These are phyloP conservation scores for Eublepharis macularius DNA, from an alignment of 2,113 vertebrate genomes.

Conservation along the genomic window DNA sequence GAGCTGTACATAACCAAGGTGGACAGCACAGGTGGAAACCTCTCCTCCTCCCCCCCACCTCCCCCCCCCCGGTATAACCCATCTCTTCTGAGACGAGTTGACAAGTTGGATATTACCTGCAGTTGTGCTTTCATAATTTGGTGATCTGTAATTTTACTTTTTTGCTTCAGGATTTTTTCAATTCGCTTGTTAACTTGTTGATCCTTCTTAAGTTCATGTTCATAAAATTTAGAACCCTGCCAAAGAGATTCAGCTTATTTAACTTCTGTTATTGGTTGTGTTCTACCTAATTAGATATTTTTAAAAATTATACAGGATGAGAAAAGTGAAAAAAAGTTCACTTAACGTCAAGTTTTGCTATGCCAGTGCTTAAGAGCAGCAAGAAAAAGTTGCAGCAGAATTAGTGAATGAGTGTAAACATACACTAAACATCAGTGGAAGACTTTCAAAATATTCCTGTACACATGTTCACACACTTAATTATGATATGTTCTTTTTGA, in stretches of 20 bases:
- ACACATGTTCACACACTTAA: background rate
- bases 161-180: constrained; percentile 91
- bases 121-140: constrained; percentile 86
- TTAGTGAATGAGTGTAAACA: background rate
- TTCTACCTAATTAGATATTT: background rate
- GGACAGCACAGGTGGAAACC: background rate
- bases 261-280: background rate
- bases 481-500: background rate
- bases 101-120: constrained; percentile 77
- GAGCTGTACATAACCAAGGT: background rate
- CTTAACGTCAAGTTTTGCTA: background rate
- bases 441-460: background rate
- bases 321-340: background rate
- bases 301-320: background rate
- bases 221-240: constrained; percentile 96
- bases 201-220: constrained; percentile 93
- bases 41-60: background rate
- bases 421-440: background rate
- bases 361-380: background rate
- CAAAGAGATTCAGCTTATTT: constrained; percentile 46
- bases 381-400: background rate
- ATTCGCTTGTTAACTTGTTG: constrained; percentile 94
- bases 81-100: background rate
- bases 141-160: constrained; percentile 83
- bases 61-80: background rate